Evolutionary conservation across 1,140 invertebrate species (phyloP).

Genomic region (Cyrtorhinus lividipennis): DNA sequence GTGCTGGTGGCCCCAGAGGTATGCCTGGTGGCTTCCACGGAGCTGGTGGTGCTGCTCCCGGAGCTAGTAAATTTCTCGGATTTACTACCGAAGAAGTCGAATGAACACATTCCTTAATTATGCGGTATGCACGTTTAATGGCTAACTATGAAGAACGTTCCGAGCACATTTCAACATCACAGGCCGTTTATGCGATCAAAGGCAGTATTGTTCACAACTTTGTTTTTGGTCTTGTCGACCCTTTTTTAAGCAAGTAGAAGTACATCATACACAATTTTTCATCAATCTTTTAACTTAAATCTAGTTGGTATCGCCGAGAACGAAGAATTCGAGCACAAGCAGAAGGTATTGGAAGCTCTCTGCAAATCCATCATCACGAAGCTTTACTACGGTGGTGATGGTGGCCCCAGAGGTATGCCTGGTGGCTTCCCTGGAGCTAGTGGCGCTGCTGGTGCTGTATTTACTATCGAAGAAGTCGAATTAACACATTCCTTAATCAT

Average conservation of each 20-base stretch:
- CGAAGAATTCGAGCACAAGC: slow-evolving; percentile 86
- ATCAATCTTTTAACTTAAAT: no score
- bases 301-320: slow-evolving; percentile 84
- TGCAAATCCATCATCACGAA: slow-evolving; percentile 81
- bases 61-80: slow-evolving; percentile 32
- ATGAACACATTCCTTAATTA: no score
- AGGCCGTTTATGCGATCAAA: no score
- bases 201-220: no score
- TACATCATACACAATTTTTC: no score
- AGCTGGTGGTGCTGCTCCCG: slow-evolving; percentile 29
- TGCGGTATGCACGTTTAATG: no score
- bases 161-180: no score
- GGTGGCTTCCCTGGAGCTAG: slow-evolving; percentile 39
- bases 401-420: slow-evolving; percentile 36
- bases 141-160: no score
- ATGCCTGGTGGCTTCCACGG: slow-evolving; percentile 40
- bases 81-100: slow-evolving; percentile 87
- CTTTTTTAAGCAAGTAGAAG: no score
- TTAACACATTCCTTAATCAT: no score
- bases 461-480: slow-evolving; percentile 88
- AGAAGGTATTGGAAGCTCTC: slow-evolving; percentile 69
- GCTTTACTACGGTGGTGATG: slow-evolving; percentile 60
- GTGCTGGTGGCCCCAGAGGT: slow-evolving; percentile 42
- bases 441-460: slow-evolving; percentile 32
- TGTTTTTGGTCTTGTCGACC: no score